Evolutionary conservation across 2,113 vertebrate species (phyloP).

Genomic region (Mastomys coucha): DNA sequence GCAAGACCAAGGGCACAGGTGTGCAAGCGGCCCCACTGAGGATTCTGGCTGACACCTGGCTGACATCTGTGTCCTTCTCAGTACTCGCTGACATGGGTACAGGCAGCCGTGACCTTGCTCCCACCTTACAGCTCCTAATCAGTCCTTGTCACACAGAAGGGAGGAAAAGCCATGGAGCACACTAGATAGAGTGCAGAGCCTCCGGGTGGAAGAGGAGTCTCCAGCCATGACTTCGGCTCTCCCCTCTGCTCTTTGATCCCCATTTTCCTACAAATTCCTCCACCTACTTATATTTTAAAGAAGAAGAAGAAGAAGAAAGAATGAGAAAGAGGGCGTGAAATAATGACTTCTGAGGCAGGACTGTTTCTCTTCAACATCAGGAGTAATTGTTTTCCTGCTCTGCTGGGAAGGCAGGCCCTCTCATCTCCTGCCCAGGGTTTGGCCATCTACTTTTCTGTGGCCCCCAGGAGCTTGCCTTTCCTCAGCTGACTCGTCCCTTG

Average conservation of each 20-base stretch:
- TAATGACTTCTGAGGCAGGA: conserved; percentile 26
- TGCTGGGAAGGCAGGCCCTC: conserved; percentile 35
- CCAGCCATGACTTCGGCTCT: neutral
- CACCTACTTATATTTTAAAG: conserved; percentile 50
- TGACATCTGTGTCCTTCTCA: fast-evolving
- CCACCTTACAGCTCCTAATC: fast-evolving
- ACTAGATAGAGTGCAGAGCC: neutral
- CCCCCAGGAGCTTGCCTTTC: neutral
- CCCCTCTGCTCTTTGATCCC: conserved; percentile 55
- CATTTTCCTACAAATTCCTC: conserved; percentile 40
- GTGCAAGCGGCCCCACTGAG: fast-evolving
- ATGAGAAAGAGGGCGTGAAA: neutral
- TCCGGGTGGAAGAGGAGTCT: too few species aligned
- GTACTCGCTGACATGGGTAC: fast-evolving
- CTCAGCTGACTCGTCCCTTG: neutral
- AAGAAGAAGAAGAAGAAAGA: neutral
- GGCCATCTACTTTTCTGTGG: neutral
- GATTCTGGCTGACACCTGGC: fast-evolving
- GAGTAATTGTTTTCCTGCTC: conserved; percentile 34
- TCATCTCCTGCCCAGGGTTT: conserved; percentile 58
- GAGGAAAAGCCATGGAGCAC: fast-evolving
- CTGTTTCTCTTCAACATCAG: conserved; percentile 71
- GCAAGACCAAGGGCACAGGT: fast-evolving
- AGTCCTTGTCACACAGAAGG: fast-evolving
- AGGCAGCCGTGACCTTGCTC: fast-evolving